Base-by-base conservation (phyloP, 2,113 vertebrate species). In the Callipepla squamata region DNA sequence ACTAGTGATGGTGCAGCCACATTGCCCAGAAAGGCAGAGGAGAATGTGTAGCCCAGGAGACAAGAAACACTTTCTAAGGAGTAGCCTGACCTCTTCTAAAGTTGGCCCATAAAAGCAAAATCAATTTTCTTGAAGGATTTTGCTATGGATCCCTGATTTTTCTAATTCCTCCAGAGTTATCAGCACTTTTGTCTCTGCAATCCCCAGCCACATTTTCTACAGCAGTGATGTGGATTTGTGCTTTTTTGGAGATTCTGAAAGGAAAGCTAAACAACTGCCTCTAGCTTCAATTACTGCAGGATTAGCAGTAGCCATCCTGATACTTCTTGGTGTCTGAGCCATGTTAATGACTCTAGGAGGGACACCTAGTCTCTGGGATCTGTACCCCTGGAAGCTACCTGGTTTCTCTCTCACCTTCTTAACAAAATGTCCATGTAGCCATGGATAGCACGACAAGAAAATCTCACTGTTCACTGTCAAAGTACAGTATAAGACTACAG, bases 81-180 rank as follows among this genome's bases (percentile, higher is more conserved):
- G 12, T 22, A 3, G 57, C 38, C 34, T 65, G 28, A 80, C 59
- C 28, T 47, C 12, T 59, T 20, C 9, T 47, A 22, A 13, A 55
- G 26, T 63, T 51, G 51, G 14, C 22, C 28, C 28, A 2, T 15
- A 42, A 45, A 42, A 74, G 12, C 25, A 26, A 51, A 51, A 51
- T 51, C 25, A n/a, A 36, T 58, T 2, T 14, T 7, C 68, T 85
- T 75, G 84, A 72, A 87, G 58, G 40, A 62, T 48, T 89, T 87
- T 75, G 34, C 53, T 17, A 47, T 23, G 70, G 50, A 65, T 89
- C 91, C 91, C 65, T 19, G 44, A 7, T 58, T 93, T 77, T 59
- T 85, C 76, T 85, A 82, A 85, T 91, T 92, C 45, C 67, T 91
- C 53, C 59, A 18, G 20, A 95, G 67, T 25, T 14, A 7, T 85